Evolutionary conservation across 2,113 vertebrate genomes (phyloP).

Genomic region (Electrona antarctica): DNA sequence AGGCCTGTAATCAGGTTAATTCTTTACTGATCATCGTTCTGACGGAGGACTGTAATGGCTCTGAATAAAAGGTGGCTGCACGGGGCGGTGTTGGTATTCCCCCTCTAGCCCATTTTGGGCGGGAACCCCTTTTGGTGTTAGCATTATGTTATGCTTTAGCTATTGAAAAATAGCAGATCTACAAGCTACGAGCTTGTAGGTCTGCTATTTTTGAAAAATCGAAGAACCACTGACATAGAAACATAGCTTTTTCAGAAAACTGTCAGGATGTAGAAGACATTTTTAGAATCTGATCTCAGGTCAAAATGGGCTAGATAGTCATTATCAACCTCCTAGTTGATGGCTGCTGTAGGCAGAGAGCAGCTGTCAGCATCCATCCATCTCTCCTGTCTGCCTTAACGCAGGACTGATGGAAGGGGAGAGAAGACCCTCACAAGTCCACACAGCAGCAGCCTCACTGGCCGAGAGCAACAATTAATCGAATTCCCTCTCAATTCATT

Average conservation of each 20-base stretch:
- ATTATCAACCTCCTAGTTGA: conserved; percentile 48
- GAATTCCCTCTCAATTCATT: conserved; percentile 59
- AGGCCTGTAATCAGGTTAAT: conserved; percentile 19
- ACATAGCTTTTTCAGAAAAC: too few relatives aligned
- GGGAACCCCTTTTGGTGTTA: too few relatives aligned
- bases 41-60: not conserved
- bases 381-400: conserved; percentile 48
- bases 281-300: too few relatives aligned
- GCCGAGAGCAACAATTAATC: conserved; percentile 61
- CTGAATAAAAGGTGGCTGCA: not conserved
- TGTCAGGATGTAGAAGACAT: too few relatives aligned
- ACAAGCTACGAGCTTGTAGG: too few relatives aligned
- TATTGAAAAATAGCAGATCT: too few relatives aligned
- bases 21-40: not conserved
- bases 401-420: conserved; percentile 34
- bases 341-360: conserved; percentile 54
- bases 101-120: too few relatives aligned
- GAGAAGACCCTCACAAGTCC: conserved; percentile 43
- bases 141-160: too few relatives aligned
- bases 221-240: too few relatives aligned
- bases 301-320: too few relatives aligned
- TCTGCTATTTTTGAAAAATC: too few relatives aligned
- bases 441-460: conserved; percentile 29
- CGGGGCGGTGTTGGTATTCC: conserved; percentile 7
- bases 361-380: conserved; percentile 58